Percentiles rank a stretch among this genome's conserved stretches.
phyloP scores from a whole-genome alignment of 2,797 vertebrate species.

The Xerus rutilus region DNA sequence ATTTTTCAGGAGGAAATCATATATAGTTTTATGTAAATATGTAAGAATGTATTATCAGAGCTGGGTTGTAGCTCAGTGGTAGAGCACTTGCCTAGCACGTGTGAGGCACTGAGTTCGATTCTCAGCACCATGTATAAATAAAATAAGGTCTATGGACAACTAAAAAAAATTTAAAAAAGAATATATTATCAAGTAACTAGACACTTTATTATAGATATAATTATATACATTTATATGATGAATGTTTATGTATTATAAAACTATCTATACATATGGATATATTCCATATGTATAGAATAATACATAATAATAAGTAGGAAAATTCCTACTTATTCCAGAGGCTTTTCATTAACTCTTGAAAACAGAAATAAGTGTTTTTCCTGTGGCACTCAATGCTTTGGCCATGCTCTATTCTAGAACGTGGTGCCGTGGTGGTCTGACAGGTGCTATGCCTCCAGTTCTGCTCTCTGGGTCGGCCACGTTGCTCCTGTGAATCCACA shows the following conservation, averaged over 20 bases:
- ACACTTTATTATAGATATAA: not conserved
- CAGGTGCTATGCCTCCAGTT: accelerated
- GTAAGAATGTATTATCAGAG: not conserved
- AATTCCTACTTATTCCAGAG: not conserved
- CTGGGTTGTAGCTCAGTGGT: too few species aligned
- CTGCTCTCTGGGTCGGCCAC: not conserved
- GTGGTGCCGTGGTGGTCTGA: not conserved
- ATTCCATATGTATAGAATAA: too few species aligned
- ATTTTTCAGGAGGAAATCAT: not conserved
- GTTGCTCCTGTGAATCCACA: not conserved
- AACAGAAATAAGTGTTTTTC: not conserved
- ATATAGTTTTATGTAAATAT: not conserved
- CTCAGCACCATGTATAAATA: too few species aligned
- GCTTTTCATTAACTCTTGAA: not conserved
- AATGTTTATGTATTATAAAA: not conserved
- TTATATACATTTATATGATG: not conserved
- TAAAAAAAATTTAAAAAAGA: too few species aligned
- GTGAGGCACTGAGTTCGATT: too few species aligned
- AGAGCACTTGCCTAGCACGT: too few species aligned
- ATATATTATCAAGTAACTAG: not conserved
- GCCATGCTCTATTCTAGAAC: not conserved
- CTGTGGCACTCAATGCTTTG: not conserved
- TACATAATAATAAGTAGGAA: too few species aligned
- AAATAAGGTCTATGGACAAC: too few species aligned
- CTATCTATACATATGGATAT: not conserved